A percentile compares a stretch with the other conserved stretches of the same genome.
Evolutionary conservation across 2,113 vertebrate genomes (phyloP).

Genomic region (Gobius niger): DNA sequence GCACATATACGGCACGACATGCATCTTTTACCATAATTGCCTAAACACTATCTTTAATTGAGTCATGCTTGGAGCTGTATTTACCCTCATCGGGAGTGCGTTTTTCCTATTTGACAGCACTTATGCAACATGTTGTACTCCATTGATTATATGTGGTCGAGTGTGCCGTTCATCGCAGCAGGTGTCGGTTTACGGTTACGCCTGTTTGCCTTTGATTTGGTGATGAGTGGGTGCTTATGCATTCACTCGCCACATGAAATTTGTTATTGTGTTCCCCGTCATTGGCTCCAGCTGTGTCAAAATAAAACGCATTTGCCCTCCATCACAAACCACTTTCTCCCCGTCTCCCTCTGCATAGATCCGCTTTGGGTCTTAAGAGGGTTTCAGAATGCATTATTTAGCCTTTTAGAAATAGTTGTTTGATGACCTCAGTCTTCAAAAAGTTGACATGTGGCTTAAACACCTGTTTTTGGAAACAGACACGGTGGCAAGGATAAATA

Average conservation of each 20-base stretch:
- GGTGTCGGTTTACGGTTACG: slow-evolving; percentile 48
- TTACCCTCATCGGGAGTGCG: slow-evolving; percentile 8
- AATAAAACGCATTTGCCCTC: slow-evolving; percentile 47
- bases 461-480: too few species aligned
- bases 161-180: slow-evolving; percentile 37
- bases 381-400: slow-evolving; percentile 54
- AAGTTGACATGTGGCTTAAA: too few species aligned
- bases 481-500: too few species aligned
- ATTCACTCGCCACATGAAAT: slow-evolving; percentile 54
- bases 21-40: neutral
- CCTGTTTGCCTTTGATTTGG: slow-evolving; percentile 44
- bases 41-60: neutral
- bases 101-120: neutral
- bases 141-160: slow-evolving; percentile 24
- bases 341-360: slow-evolving; percentile 41
- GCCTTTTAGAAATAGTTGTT: too few species aligned
- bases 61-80: slow-evolving; percentile 12
- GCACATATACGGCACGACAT: neutral
- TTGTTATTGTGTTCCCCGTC: slow-evolving; percentile 65
- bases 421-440: too few species aligned
- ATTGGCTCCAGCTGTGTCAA: slow-evolving; percentile 70
- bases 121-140: slow-evolving; percentile 5
- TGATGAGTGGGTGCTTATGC: slow-evolving; percentile 58
- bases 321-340: neutral
- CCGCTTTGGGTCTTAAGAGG: slow-evolving; percentile 50